Percentiles rank a stretch among this genome's conserved stretches.
Evolutionary conservation across 2,888 invertebrate genomes (phyloP).

Genomic region (Bimastos eiseni): DNA sequence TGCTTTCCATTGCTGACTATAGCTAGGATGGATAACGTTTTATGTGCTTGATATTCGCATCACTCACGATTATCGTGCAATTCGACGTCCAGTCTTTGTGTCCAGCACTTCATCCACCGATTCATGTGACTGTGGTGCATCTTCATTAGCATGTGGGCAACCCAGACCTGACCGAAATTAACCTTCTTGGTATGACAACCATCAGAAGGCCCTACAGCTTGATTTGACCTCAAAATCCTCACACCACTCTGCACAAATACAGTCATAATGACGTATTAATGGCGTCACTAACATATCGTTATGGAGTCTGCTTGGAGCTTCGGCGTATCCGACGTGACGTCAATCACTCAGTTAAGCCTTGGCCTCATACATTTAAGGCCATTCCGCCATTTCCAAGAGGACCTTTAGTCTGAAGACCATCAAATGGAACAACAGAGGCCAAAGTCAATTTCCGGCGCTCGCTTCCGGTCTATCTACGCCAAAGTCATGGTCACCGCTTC

Average conservation of each 20-base stretch:
- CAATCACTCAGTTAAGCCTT: neutral
- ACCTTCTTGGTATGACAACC: conserved; percentile 2
- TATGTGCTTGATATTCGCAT: neutral
- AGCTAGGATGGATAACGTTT: too few relatives aligned
- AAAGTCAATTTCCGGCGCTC: neutral
- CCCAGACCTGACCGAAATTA: neutral
- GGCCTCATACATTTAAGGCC: neutral
- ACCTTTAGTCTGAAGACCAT: neutral
- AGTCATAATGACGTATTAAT: neutral
- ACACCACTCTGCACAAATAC: neutral
- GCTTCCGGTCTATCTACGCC: neutral
- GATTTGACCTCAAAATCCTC: neutral
- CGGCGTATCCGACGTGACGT: neutral
- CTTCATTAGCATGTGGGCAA: neutral
- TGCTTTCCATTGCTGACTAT: neutral
- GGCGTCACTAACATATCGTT: neutral
- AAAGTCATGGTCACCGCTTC: neutral
- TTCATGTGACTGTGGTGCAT: neutral
- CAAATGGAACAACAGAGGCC: neutral
- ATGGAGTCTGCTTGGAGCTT: neutral
- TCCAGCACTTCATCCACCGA: neutral
- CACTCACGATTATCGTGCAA: neutral
- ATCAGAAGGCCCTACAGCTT: too few relatives aligned
- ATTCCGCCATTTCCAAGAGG: neutral
- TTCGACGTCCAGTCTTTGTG: neutral